Evolutionary conservation across 1,140 invertebrate genomes (phyloP).

Genomic region (Cardiocondyla obscurior): DNA sequence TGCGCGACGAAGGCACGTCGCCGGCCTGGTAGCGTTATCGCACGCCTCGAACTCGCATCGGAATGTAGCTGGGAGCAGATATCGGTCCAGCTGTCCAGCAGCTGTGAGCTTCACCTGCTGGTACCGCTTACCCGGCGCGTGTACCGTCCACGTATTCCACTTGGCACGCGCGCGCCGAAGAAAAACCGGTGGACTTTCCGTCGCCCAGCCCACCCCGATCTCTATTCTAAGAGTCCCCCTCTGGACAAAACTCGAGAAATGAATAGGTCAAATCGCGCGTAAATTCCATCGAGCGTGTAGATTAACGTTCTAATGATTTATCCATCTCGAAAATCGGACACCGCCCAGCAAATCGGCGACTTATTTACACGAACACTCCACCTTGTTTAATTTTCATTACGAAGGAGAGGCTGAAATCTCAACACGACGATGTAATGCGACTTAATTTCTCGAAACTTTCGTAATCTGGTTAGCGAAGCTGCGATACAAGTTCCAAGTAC

Average conservation of each 20-base stretch:
- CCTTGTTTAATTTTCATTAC: background rate
- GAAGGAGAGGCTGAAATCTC: background rate
- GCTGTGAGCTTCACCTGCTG: slow-evolving; percentile 74
- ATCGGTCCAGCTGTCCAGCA: slow-evolving; percentile 77
- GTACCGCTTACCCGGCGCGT: slow-evolving; percentile 44
- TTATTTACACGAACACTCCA: background rate
- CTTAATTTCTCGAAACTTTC: background rate
- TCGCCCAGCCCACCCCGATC: background rate
- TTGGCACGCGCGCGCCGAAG: background rate
- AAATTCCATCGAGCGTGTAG: background rate
- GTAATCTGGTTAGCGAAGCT: background rate
- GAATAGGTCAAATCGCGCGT: background rate
- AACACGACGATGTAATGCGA: background rate
- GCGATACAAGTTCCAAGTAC: background rate
- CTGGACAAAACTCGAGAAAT: background rate
- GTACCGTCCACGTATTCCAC: slow-evolving; percentile 8
- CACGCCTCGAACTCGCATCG: slow-evolving; percentile 33
- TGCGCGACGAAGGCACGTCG: background rate
- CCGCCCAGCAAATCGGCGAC: background rate
- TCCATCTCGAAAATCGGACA: background rate
- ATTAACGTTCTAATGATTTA: background rate
- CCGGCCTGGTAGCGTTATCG: slow-evolving; percentile 32
- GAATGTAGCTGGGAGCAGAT: slow-evolving; percentile 64
- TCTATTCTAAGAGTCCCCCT: background rate
- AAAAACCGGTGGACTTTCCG: background rate